These are phyloP conservation scores for Idaea dimidiata DNA, from an alignment of 2,888 invertebrate species.

Conservation along the genomic window DNA sequence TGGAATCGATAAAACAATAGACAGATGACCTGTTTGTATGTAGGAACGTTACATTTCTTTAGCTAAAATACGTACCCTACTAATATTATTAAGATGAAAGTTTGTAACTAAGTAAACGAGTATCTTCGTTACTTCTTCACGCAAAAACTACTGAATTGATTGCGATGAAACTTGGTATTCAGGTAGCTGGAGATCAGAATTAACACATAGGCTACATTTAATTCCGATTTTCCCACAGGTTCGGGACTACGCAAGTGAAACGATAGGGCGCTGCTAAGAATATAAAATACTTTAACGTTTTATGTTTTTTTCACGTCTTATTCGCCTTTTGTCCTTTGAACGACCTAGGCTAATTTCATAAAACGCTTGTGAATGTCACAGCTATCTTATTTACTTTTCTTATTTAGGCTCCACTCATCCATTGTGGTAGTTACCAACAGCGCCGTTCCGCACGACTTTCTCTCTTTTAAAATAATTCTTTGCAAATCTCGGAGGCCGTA, in stretches of 20 bases:
- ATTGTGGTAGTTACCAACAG: constrained; percentile 19
- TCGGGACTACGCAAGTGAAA: too few species aligned
- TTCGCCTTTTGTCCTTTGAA: not conserved
- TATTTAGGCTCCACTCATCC: constrained; percentile 9
- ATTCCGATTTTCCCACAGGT: too few species aligned
- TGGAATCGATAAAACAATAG: constrained; percentile 1
- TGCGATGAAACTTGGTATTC: too few species aligned
- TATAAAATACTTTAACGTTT: constrained; percentile 3
- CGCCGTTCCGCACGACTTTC: constrained; percentile 37
- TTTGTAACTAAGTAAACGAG: too few species aligned
- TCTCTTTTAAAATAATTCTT: constrained; percentile 31
- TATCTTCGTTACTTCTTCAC: too few species aligned
- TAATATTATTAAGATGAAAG: too few species aligned
- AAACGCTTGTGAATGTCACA: not conserved
- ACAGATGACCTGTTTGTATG: constrained; percentile 9
- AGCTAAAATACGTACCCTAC: too few species aligned
- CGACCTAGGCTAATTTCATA: not conserved
- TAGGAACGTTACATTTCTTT: too few species aligned
- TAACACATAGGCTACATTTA: too few species aligned
- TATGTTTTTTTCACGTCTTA: not conserved
- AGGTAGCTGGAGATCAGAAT: too few species aligned
- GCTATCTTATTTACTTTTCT: constrained; percentile 9
- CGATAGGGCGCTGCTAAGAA: too few species aligned
- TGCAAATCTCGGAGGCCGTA: constrained; percentile 27
- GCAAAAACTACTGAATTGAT: too few species aligned